Percentiles rank a stretch among this genome's conserved stretches.
Evolutionary conservation across 2,113 vertebrate species (phyloP).

Genomic region (Chaetorhynchus papuensis): DNA sequence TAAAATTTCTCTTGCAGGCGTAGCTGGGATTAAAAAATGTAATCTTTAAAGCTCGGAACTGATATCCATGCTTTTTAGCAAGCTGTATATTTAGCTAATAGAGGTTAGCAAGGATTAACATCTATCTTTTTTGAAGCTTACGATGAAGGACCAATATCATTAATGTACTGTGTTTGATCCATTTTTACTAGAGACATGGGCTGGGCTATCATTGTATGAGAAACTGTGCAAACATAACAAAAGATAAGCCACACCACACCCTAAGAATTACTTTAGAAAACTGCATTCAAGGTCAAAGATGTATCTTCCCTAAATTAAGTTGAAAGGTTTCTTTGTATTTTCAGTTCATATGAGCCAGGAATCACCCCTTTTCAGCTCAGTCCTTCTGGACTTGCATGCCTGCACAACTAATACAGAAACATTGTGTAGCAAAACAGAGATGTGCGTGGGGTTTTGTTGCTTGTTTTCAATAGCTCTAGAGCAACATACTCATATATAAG

Average conservation of each 20-base stretch:
- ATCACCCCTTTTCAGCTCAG: not conserved
- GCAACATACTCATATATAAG: not conserved
- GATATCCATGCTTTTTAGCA: not conserved
- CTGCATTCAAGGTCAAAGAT: not conserved
- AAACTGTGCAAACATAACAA: not conserved
- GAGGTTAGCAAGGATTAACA: not conserved
- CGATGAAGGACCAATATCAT: not conserved
- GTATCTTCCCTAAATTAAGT: not conserved
- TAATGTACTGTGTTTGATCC: not conserved
- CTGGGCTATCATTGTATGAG: not conserved
- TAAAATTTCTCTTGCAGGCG: not conserved
- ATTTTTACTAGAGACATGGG: not conserved
- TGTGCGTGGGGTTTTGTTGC: not conserved
- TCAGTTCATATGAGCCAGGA: not conserved
- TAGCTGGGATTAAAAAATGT: not conserved
- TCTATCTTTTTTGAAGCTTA: not conserved
- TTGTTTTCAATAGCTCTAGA: not conserved
- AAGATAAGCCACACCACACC: not conserved
- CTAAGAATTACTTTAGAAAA: not conserved
- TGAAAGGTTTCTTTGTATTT: not conserved
- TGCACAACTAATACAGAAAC: not conserved
- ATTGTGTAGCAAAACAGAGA: not conserved
- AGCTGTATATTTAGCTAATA: not conserved
- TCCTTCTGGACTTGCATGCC: not conserved
- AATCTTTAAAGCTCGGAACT: not conserved